These are phyloP conservation scores for Vimba vimba DNA, from an alignment of 2,113 vertebrate species.

Conservation along the genomic window DNA sequence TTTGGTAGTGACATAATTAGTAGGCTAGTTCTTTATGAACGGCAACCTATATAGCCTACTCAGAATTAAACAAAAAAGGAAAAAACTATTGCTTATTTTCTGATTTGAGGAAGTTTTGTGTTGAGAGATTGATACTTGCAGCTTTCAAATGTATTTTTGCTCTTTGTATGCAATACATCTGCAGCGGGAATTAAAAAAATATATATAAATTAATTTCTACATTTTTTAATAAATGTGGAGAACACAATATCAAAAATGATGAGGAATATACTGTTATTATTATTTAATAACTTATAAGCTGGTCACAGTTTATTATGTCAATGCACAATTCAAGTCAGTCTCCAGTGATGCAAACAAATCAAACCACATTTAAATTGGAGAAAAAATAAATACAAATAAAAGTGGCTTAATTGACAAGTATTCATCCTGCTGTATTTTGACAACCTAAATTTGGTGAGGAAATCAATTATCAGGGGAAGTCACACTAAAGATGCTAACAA, in stretches of 20 bases:
- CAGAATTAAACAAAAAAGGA: not conserved
- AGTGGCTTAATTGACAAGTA: not conserved
- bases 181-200: not conserved
- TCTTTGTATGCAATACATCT: not conserved
- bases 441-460: conserved; percentile 21
- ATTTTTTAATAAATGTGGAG: no score
- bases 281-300: not conserved
- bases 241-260: not conserved
- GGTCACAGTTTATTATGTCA: not conserved
- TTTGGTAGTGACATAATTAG: not conserved
- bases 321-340: not conserved
- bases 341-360: not conserved
- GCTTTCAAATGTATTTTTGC: not conserved
- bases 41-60: no score
- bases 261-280: not conserved
- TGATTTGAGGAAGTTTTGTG: not conserved
- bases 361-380: not conserved
- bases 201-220: no score
- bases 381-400: not conserved
- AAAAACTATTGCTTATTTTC: not conserved
- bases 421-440: conserved; percentile 2
- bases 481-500: conserved; percentile 39
- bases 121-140: no score
- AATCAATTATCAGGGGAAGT: conserved; percentile 36
- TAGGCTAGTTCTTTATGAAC: no score